Conservation (phyloP, 2,888 invertebrate species). For the Spodoptera picta region DNA sequence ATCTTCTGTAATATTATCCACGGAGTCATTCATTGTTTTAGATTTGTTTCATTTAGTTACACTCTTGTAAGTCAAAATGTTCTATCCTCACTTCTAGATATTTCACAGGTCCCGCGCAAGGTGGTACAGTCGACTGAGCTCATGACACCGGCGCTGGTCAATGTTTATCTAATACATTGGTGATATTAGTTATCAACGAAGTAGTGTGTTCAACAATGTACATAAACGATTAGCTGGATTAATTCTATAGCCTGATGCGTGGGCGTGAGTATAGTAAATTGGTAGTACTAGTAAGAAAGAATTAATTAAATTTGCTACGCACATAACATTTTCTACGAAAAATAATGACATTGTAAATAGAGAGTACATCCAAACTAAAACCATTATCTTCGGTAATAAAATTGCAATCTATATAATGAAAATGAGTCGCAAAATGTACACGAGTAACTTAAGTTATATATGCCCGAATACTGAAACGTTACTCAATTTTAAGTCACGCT, state of each 20-base stretch:
- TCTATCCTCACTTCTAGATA: neutral
- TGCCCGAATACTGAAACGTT: too few relatives aligned
- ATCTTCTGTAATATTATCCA: conserved; percentile 30
- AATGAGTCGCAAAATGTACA: too few relatives aligned
- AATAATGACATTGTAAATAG: too few relatives aligned
- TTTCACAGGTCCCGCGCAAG: conserved; percentile 27
- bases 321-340: too few relatives aligned
- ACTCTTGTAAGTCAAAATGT: too few relatives aligned
- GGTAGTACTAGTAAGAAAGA: conserved; percentile 1
- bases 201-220: conserved; percentile 60
- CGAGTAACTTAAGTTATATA: too few relatives aligned
- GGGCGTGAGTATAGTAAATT: conserved; percentile 21
- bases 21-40: conserved; percentile 34
- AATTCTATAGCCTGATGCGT: conserved; percentile 30
- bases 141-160: conserved; percentile 37
- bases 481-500: too few relatives aligned
- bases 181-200: conserved; percentile 52
- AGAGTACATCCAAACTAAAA: too few relatives aligned
- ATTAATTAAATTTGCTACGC: too few relatives aligned
- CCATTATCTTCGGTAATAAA: too few relatives aligned
- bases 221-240: conserved; percentile 54
- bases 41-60: neutral
- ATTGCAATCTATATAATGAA: too few relatives aligned
- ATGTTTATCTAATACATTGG: conserved; percentile 53
- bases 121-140: conserved; percentile 29